Percentiles rank a stretch among this genome's conserved stretches.
These are phyloP conservation scores for Lithobius niger DNA, from an alignment of 1,140 invertebrate genomes.

Conservation along the genomic window DNA sequence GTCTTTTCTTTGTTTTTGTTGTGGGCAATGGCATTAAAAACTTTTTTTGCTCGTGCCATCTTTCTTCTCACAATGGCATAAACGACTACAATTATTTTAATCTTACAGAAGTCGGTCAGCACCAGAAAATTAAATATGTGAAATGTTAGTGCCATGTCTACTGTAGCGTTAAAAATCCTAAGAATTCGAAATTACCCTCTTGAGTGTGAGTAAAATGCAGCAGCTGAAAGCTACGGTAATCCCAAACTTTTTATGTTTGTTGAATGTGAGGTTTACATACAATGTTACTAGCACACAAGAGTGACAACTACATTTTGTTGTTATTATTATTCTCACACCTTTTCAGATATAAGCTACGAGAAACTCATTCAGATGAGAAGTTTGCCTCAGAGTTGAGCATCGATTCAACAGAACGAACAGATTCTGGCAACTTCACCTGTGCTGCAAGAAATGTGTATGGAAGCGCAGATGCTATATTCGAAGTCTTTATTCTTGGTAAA, in stretches of 20 bases:
- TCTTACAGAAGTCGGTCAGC: too few relatives aligned
- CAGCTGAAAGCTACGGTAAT: neutral
- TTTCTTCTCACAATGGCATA: too few relatives aligned
- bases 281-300: too few relatives aligned
- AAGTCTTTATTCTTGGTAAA: conserved; percentile 76
- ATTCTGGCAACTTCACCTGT: conserved; percentile 80
- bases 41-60: too few relatives aligned
- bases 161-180: too few relatives aligned
- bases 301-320: neutral
- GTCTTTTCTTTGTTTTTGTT: too few relatives aligned
- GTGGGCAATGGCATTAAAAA: too few relatives aligned
- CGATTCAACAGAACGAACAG: conserved; percentile 62
- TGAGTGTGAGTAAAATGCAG: neutral
- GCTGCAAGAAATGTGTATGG: conserved; percentile 75
- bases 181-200: too few relatives aligned
- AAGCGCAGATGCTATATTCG: conserved; percentile 76
- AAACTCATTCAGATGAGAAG: conserved; percentile 5
- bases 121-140: too few relatives aligned
- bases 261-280: neutral
- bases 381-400: conserved; percentile 67
- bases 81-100: too few relatives aligned
- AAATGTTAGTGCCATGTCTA: too few relatives aligned
- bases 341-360: neutral
- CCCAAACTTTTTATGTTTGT: neutral
- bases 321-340: neutral